Evolutionary conservation across 2,888 invertebrate genomes (phyloP).

Genomic region (Apeira syringaria): DNA sequence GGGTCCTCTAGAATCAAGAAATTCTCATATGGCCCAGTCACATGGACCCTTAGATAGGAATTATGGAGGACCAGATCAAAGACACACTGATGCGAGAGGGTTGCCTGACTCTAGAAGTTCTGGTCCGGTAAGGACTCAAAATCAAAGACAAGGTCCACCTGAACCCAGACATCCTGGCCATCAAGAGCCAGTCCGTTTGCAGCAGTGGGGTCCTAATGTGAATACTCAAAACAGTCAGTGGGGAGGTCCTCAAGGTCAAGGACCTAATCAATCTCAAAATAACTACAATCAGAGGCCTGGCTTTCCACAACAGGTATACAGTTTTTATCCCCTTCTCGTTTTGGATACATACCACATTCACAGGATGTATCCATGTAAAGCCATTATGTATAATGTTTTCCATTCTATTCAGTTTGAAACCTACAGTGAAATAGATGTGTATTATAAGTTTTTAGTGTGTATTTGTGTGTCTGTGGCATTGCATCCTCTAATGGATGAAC

Average conservation of each 20-base stretch:
- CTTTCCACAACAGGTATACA: slow-evolving; percentile 12
- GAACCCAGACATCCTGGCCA: slow-evolving; percentile 4
- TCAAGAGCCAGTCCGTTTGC: neutral
- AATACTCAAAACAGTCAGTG: slow-evolving; percentile 6
- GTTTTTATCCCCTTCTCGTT: neutral
- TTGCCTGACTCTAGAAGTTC: neutral
- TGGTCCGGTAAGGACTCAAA: neutral
- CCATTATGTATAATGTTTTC: too few species aligned
- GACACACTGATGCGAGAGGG: neutral
- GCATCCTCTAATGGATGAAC: too few species aligned
- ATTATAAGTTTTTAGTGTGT: too few species aligned
- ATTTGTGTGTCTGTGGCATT: too few species aligned
- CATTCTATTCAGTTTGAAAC: too few species aligned
- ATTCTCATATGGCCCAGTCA: neutral
- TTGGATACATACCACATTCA: too few species aligned
- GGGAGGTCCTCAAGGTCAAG: slow-evolving; percentile 4
- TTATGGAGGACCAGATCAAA: slow-evolving; percentile 1
- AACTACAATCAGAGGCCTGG: slow-evolving; percentile 9
- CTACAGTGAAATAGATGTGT: too few species aligned
- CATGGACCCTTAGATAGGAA: neutral
- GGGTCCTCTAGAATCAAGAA: neutral
- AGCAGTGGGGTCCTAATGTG: slow-evolving; percentile 4
- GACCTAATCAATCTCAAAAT: slow-evolving; percentile 1
- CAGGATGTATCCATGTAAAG: too few species aligned
- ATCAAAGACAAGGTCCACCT: neutral